These are phyloP conservation scores for Pygathrix nemaeus DNA, from an alignment of 2,113 vertebrate species.

Conservation along the genomic window DNA sequence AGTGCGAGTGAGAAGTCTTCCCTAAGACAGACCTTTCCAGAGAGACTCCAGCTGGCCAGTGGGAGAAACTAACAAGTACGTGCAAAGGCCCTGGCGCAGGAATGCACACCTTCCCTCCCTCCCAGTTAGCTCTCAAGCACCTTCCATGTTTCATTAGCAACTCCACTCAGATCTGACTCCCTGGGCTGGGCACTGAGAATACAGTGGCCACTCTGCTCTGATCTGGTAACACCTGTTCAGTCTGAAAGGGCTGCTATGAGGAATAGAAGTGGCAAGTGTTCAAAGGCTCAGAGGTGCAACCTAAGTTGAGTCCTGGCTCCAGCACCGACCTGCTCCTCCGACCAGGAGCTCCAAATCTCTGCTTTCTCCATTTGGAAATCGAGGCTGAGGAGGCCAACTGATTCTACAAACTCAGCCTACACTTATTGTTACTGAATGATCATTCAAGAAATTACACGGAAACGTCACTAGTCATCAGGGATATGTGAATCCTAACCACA, in stretches of 20 bases:
- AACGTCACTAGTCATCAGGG: too few relatives aligned
- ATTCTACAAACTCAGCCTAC: not conserved
- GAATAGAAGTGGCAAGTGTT: not conserved
- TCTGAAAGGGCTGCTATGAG: not conserved
- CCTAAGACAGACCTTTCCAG: not conserved
- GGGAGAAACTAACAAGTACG: not conserved
- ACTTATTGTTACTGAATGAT: not conserved
- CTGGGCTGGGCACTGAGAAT: not conserved
- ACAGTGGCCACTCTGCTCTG: not conserved
- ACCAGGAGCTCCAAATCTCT: not conserved
- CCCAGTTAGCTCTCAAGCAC: not conserved
- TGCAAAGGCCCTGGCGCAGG: not conserved
- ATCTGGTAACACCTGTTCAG: not conserved
- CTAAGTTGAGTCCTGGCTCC: not conserved
- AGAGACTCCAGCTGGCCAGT: not conserved
- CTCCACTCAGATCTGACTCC: not conserved
- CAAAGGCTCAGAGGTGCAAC: not conserved
- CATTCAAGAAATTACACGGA: not conserved
- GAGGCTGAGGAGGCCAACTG: not conserved
- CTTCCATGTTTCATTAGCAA: not conserved
- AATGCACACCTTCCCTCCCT: not conserved
- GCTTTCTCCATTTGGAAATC: not conserved
- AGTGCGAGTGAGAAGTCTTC: not conserved
- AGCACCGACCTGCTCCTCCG: not conserved
- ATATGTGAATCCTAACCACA: not conserved